Evolutionary conservation across 2,113 vertebrate genomes (phyloP).

Genomic region (Pteruthius melanotis): DNA sequence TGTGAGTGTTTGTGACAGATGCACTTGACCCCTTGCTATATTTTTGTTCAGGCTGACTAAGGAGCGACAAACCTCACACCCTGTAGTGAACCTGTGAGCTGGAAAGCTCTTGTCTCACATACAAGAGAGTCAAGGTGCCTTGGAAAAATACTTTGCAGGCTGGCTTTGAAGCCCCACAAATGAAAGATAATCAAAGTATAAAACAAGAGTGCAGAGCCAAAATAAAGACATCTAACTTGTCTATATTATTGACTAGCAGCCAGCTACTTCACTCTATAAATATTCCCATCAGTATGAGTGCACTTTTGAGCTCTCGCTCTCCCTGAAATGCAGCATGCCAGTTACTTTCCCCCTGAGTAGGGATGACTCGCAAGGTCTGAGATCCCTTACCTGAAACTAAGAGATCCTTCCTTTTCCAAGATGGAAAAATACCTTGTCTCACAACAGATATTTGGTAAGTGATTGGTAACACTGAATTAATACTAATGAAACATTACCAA

Average conservation of each 20-base stretch:
- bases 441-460: neutral
- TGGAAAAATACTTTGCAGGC: neutral
- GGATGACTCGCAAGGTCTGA: rapidly evolving
- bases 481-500: neutral
- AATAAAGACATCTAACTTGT: neutral
- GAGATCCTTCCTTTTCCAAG: neutral
- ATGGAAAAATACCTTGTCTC: neutral
- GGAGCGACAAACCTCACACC: neutral
- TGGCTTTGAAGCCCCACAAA: neutral
- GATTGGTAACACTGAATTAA: neutral
- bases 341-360: neutral
- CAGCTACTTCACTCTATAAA: neutral
- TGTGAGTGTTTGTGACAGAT: neutral
- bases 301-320: neutral
- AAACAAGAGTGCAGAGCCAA: neutral
- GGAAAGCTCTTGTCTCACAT: neutral
- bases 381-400: neutral
- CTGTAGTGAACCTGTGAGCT: neutral
- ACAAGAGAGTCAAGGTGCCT: neutral
- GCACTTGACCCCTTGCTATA: neutral
- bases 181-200: neutral
- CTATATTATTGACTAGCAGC: neutral
- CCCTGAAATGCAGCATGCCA: neutral
- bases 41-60: neutral
- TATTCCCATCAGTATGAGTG: neutral